These are phyloP conservation scores for Bhutanitis thaidina DNA, from an alignment of 2,888 invertebrate genomes.

Conservation along the genomic window DNA sequence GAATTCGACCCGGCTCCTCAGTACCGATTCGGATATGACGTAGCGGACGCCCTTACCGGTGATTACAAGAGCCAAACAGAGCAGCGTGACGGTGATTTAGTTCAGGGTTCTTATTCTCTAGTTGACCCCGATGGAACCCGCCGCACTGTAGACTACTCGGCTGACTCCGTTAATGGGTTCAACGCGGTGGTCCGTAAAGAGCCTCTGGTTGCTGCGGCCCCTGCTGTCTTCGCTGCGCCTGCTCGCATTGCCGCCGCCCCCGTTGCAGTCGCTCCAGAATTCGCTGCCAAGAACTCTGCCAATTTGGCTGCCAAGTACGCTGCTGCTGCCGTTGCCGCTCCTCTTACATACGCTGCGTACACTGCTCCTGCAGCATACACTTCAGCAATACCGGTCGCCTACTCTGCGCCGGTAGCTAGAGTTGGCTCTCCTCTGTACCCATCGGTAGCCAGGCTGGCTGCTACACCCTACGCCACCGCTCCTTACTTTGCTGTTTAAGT, in stretches of 20 bases:
- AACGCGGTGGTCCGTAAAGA: slow-evolving; percentile 62
- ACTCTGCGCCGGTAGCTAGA: slow-evolving; percentile 27
- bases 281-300: slow-evolving; percentile 31
- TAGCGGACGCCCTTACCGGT: slow-evolving; percentile 60
- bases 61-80: slow-evolving; percentile 69
- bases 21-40: slow-evolving; percentile 70
- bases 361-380: slow-evolving; percentile 25
- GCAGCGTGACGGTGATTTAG: slow-evolving; percentile 73
- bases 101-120: slow-evolving; percentile 61
- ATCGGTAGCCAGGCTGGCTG: slow-evolving; percentile 38
- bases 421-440: slow-evolving; percentile 30
- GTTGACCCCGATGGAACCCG: slow-evolving; percentile 60
- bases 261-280: slow-evolving; percentile 28
- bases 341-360: slow-evolving; percentile 27
- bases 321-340: slow-evolving; percentile 35
- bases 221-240: slow-evolving; percentile 38
- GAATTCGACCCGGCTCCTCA: slow-evolving; percentile 79
- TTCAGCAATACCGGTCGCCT: slow-evolving; percentile 23
- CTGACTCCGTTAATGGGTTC: slow-evolving; percentile 61
- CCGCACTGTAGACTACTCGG: slow-evolving; percentile 61
- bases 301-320: slow-evolving; percentile 29
- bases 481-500: slow-evolving; percentile 46
- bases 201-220: slow-evolving; percentile 45
- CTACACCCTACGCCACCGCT: slow-evolving; percentile 38
- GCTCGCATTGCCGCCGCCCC: slow-evolving; percentile 40